Percentiles rank a stretch among this genome's conserved stretches.
These are phyloP conservation scores for Aphelenchoides avenae DNA, from an alignment of 1,140 invertebrate genomes.

Conservation along the genomic window DNA sequence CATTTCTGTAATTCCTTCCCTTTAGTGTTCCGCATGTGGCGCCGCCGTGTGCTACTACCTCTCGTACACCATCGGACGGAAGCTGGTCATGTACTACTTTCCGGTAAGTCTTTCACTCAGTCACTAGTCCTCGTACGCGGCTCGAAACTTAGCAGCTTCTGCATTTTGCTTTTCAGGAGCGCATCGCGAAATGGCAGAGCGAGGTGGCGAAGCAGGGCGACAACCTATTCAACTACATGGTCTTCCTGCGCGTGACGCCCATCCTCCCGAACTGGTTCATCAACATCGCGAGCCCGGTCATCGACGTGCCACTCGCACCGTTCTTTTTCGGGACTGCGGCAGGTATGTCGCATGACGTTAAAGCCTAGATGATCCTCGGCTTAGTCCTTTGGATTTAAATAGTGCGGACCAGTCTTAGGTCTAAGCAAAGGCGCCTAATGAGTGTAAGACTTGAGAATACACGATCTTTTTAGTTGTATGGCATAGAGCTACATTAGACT, in stretches of 20 bases:
- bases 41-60: slow-evolving; percentile 90
- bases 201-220: slow-evolving; percentile 79
- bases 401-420: no score
- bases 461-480: no score
- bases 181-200: slow-evolving; percentile 76
- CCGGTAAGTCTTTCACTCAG: no score
- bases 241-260: slow-evolving; percentile 93
- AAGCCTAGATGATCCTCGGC: no score
- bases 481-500: no score
- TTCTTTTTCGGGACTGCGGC: slow-evolving; percentile 87
- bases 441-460: no score
- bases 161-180: slow-evolving; percentile 65
- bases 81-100: slow-evolving; percentile 79
- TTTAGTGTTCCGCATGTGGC: slow-evolving; percentile 83
- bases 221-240: slow-evolving; percentile 88
- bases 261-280: slow-evolving; percentile 99
- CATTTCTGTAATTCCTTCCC: slow-evolving; percentile 75
- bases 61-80: slow-evolving; percentile 79
- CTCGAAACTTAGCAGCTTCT: slow-evolving; percentile 78
- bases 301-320: slow-evolving; percentile 83
- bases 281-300: slow-evolving; percentile 89
- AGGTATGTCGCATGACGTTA: slow-evolving; percentile 65
- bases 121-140: slow-evolving; percentile 91
- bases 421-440: no score
- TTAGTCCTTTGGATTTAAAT: no score